Conservation (phyloP, 1,140 invertebrate species). For the Calycopis cecrops region DNA sequence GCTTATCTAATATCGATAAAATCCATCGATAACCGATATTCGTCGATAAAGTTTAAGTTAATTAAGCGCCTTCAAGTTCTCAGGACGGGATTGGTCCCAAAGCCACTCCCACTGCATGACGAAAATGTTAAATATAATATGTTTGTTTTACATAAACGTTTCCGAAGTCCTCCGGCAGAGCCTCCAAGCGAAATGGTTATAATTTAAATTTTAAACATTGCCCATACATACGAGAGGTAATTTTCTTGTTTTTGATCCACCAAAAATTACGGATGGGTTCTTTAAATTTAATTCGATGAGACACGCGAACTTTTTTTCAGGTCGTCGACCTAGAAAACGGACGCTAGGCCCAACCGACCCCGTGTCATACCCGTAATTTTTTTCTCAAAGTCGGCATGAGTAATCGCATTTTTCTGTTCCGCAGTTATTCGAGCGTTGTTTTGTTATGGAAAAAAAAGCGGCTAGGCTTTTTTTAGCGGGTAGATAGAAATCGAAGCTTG, state of each 20-base stretch:
- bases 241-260: conserved; percentile 3
- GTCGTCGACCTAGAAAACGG: conserved; percentile 37
- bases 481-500: conserved; percentile 41
- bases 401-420: conserved; percentile 68
- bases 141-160: conserved; percentile 10
- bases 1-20: no score
- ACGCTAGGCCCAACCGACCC: conserved; percentile 28
- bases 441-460: conserved; percentile 25
- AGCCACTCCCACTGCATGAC: conserved; percentile 4
- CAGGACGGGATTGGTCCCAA: no score
- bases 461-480: conserved; percentile 24
- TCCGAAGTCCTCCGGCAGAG: not conserved
- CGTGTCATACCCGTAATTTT: conserved; percentile 55
- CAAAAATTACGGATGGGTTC: conserved; percentile 25
- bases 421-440: conserved; percentile 48
- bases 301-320: conserved; percentile 23
- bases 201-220: conserved; percentile 7
- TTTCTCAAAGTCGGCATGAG: conserved; percentile 64
- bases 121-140: conserved; percentile 2
- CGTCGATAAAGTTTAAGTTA: no score
- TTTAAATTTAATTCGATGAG: conserved; percentile 24
- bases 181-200: not conserved
- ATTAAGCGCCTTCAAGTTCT: no score
- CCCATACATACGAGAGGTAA: conserved; percentile 2
- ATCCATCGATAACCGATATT: no score